Conservation (phyloP, 1,140 invertebrate genomes). For the Pogonomyrmex californicus region DNA sequence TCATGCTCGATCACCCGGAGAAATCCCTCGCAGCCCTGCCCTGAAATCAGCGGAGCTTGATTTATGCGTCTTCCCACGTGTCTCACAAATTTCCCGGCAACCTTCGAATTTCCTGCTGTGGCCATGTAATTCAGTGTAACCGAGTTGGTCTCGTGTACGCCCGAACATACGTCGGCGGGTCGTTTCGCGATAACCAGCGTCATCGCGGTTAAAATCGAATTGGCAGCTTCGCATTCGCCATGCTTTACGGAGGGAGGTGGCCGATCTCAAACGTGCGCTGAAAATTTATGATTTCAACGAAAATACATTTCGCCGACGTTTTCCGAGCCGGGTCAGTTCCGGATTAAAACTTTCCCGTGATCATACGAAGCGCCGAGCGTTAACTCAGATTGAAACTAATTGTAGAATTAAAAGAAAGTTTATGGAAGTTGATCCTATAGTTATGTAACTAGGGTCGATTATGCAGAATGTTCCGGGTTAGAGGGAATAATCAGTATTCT, state of each 20-base stretch:
- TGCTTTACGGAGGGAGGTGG: slow-evolving; percentile 17
- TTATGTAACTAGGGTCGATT: slow-evolving; percentile 38
- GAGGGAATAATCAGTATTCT: slow-evolving; percentile 40
- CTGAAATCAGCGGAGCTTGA: slow-evolving; percentile 56
- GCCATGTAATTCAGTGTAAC: slow-evolving; percentile 55
- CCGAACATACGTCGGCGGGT: slow-evolving; percentile 34
- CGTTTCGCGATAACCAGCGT: slow-evolving; percentile 47
- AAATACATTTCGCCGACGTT: slow-evolving; percentile 29
- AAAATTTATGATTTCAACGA: slow-evolving; percentile 57
- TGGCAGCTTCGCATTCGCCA: slow-evolving; percentile 41
- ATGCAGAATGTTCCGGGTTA: slow-evolving; percentile 23
- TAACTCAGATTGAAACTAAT: slow-evolving; percentile 60
- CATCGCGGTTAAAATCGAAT: slow-evolving; percentile 62
- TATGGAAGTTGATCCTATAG: slow-evolving; percentile 37
- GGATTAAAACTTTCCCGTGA: slow-evolving; percentile 47
- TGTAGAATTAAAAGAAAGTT: slow-evolving; percentile 49
- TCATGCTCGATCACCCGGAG: slow-evolving; percentile 25
- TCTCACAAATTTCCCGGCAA: slow-evolving; percentile 64
- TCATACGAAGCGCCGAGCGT: slow-evolving; percentile 42
- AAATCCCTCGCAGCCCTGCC: slow-evolving; percentile 35
- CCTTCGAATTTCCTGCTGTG: slow-evolving; percentile 66
- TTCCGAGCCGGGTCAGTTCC: slow-evolving; percentile 41
- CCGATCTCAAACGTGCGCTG: slow-evolving; percentile 32
- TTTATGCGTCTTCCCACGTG: slow-evolving; percentile 63
- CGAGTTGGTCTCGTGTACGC: slow-evolving; percentile 24